phyloP scores from a whole-genome alignment of 2,113 vertebrate species.

The Psittacus erithacus region DNA sequence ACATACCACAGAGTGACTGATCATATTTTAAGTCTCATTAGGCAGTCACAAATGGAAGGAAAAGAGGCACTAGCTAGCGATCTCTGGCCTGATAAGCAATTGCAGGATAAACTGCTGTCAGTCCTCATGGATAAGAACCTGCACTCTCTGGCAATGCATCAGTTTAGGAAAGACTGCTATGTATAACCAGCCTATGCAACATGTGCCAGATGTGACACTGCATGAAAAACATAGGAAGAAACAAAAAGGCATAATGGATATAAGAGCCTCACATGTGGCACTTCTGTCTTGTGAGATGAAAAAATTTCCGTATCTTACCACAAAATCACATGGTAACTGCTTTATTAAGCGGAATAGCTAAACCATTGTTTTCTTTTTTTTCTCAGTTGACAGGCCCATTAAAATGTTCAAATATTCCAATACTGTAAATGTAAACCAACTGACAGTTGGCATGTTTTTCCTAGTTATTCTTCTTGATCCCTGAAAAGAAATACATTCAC shows the following conservation, averaged over 20 bases:
- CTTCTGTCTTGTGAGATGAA: neutral
- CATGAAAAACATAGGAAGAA: neutral
- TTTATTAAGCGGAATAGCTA: neutral
- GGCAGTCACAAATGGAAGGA: neutral
- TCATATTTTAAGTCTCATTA: slow-evolving; percentile 44
- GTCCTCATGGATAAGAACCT: neutral
- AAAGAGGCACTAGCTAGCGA: neutral
- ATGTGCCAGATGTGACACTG: neutral
- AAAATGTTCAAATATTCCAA: neutral
- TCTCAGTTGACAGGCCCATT: neutral
- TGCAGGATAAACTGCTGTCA: neutral
- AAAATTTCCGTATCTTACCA: neutral
- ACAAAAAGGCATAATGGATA: neutral
- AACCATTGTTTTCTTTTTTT: neutral
- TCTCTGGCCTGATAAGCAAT: neutral
- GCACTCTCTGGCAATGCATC: neutral
- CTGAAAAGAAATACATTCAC: neutral
- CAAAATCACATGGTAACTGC: neutral
- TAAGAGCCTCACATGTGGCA: neutral
- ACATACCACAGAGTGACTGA: neutral
- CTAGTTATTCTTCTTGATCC: neutral
- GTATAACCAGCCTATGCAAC: neutral
- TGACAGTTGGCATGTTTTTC: neutral
- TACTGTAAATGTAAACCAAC: neutral
- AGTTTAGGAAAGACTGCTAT: neutral